Conservation (phyloP, 2,888 invertebrate species). For the Alloscopus bannaensis region DNA sequence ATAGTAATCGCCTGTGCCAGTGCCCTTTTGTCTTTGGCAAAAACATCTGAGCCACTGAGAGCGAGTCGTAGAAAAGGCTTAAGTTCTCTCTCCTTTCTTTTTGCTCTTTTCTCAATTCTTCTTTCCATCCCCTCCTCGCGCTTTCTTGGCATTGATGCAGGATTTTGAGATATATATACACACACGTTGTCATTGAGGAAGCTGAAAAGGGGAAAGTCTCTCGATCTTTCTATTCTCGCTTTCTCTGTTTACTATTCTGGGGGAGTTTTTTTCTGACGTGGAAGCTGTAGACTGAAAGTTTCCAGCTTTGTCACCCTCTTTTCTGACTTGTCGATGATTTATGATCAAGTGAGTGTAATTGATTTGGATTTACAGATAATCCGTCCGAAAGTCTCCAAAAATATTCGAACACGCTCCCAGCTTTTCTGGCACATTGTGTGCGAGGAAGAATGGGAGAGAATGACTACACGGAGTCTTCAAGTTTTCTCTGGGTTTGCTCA, state of each 20-base stretch:
- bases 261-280: constrained; percentile 58
- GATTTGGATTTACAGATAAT: constrained; percentile 73
- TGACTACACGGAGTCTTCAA: no score
- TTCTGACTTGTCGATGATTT: constrained; percentile 73
- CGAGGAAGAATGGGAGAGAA: no score
- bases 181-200: neutral
- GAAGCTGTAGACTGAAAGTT: constrained; percentile 60
- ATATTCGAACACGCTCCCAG: constrained; percentile 13
- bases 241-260: constrained; percentile 68
- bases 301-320: constrained; percentile 70
- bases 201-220: constrained; percentile 1
- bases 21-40: constrained; percentile 60
- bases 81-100: constrained; percentile 46
- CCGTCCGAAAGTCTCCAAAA: constrained; percentile 66
- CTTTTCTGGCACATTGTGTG: no score
- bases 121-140: constrained; percentile 7
- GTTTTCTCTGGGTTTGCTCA: neutral
- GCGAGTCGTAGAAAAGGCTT: constrained; percentile 37
- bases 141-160: constrained; percentile 10
- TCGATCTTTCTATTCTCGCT: constrained; percentile 2
- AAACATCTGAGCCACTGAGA: constrained; percentile 61
- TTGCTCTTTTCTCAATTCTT: constrained; percentile 5
- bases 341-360: constrained; percentile 73
- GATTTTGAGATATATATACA: constrained; percentile 2
- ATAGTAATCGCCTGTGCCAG: constrained; percentile 20